phyloP scores from a whole-genome alignment of 2,888 invertebrate genomes.

The Coremacera marginata region DNA sequence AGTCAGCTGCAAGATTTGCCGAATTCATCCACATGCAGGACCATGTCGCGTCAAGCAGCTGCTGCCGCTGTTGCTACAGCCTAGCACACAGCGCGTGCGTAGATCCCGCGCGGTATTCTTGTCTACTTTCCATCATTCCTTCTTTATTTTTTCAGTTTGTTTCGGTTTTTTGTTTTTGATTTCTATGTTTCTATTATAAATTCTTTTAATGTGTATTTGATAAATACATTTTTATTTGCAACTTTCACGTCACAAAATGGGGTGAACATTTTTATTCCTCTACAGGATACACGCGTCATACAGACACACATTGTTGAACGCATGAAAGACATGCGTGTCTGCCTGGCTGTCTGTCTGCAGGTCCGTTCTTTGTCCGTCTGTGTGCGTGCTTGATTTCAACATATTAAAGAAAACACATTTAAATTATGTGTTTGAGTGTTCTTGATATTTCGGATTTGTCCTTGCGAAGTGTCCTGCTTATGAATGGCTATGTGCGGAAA shows the following conservation, averaged over 20 bases:
- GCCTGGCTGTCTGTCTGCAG: conserved; percentile 7
- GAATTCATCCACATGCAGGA: conserved; percentile 27
- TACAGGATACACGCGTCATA: conserved; percentile 12
- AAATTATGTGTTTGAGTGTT: background rate
- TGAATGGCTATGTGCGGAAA: background rate
- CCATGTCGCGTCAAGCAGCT: conserved; percentile 11
- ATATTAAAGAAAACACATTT: conserved; percentile 25
- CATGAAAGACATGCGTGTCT: conserved; percentile 1
- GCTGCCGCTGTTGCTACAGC: background rate
- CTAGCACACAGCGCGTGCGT: conserved; percentile 20
- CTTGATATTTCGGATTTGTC: background rate
- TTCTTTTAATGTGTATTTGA: background rate
- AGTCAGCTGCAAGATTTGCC: conserved; percentile 16
- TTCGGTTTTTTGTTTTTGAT: background rate
- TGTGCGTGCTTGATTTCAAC: conserved; percentile 17
- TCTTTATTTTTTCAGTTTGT: background rate
- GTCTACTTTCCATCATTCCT: background rate
- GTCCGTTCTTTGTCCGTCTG: background rate
- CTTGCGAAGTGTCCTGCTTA: background rate
- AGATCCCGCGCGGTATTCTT: background rate
- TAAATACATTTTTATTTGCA: background rate
- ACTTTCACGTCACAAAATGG: background rate
- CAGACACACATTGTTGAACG: background rate
- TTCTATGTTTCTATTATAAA: background rate
- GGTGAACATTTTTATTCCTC: background rate